These are phyloP conservation scores for Nephrotoma guestfalica DNA, from an alignment of 2,888 invertebrate species.

Conservation along the genomic window DNA sequence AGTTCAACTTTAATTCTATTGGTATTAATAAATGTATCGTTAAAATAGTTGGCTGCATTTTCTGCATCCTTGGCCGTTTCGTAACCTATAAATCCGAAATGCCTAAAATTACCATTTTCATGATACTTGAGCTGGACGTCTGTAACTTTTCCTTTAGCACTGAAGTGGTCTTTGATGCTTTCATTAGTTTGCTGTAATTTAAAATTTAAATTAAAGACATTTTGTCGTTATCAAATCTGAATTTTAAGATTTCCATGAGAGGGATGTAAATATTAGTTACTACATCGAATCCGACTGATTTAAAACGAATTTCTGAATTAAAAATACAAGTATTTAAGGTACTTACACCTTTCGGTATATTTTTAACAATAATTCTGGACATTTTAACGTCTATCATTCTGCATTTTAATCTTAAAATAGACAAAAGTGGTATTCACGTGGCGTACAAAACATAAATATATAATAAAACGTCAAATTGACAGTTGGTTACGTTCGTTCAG, in stretches of 20 bases:
- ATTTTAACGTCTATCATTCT: constrained; percentile 28
- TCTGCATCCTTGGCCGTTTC: constrained; percentile 65
- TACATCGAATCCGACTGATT: constrained; percentile 1
- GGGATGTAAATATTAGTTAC: background rate
- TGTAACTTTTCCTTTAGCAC: constrained; percentile 70
- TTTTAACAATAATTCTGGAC: constrained; percentile 83
- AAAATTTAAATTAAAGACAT: constrained; percentile 7
- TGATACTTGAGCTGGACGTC: constrained; percentile 91
- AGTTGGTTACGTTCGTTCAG: background rate
- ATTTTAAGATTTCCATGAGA: no score
- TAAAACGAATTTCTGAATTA: background rate
- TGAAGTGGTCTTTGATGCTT: constrained; percentile 59
- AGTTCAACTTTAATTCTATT: constrained; percentile 64
- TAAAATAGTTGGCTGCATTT: constrained; percentile 60
- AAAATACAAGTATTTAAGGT: constrained; percentile 2
- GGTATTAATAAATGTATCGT: constrained; percentile 75
- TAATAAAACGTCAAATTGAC: background rate
- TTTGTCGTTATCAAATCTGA: background rate
- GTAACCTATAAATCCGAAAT: constrained; percentile 89
- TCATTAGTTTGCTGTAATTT: constrained; percentile 58
- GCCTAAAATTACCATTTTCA: constrained; percentile 78
- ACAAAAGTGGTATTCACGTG: background rate
- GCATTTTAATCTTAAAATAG: background rate
- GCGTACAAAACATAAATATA: background rate
- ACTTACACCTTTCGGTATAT: constrained; percentile 74